phyloP scores from a whole-genome alignment of 2,888 invertebrate genomes.

The Phortica magna region DNA sequence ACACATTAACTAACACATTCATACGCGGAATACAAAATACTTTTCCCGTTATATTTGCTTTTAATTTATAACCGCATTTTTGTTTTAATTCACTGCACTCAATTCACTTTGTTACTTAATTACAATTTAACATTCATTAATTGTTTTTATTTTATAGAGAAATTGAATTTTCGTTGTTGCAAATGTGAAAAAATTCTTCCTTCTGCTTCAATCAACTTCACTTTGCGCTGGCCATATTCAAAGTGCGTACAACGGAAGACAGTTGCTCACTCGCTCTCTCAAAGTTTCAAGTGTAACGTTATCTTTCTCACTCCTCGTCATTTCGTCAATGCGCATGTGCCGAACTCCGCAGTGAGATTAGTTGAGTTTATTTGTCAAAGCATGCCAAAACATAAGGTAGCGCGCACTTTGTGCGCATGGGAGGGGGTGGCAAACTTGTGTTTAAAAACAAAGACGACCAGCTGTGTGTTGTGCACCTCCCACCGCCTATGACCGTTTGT shows the following conservation, averaged over 20 bases:
- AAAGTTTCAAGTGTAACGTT: not conserved
- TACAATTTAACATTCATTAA: conserved; percentile 24
- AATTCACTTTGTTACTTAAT: conserved; percentile 15
- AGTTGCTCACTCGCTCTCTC: conserved; percentile 31
- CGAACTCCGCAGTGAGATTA: conserved; percentile 39
- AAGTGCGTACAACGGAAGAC: conserved; percentile 52
- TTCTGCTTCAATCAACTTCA: conserved; percentile 44
- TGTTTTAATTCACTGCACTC: conserved; percentile 19
- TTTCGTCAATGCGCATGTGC: conserved; percentile 52
- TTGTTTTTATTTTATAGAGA: conserved; percentile 36
- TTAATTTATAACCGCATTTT: not conserved
- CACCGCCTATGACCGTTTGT: not conserved
- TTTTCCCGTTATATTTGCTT: conserved; percentile 36
- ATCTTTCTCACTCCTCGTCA: not conserved
- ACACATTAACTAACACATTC: conserved; percentile 27
- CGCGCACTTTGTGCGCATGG: too few relatives aligned
- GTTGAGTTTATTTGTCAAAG: conserved; percentile 44
- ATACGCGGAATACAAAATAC: conserved; percentile 3
- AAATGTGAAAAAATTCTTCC: conserved; percentile 39
- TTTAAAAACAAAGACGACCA: conserved; percentile 11
- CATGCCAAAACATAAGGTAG: conserved; percentile 44
- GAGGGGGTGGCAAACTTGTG: not conserved
- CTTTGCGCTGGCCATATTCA: conserved; percentile 42
- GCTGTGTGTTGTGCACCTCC: conserved; percentile 3
- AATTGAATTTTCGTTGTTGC: conserved; percentile 31